A percentile compares a stretch with the other conserved stretches of the same genome.
Evolutionary conservation across 2,797 vertebrate genomes (phyloP).

Genomic region (Steatocranus sp.): DNA sequence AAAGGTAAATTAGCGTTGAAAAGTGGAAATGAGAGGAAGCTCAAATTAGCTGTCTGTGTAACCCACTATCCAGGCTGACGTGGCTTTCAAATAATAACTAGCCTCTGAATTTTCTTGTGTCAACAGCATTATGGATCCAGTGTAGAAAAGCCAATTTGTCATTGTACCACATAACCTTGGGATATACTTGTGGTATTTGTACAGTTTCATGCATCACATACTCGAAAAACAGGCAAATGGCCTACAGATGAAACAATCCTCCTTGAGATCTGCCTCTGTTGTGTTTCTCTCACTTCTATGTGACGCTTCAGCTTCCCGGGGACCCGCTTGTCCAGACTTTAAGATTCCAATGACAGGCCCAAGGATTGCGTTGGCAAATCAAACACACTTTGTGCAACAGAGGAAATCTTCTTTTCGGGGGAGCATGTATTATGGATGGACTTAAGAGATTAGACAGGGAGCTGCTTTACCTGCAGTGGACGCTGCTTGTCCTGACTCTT

Average conservation of each 20-base stretch:
- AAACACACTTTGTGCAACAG: constrained; percentile 76
- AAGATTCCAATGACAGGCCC: constrained; percentile 66
- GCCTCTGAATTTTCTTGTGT: constrained; percentile 13
- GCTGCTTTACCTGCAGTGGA: constrained; percentile 93
- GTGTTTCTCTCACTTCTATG: constrained; percentile 20
- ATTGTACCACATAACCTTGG: not conserved
- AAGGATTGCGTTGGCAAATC: constrained; percentile 72
- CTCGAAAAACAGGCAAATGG: not conserved
- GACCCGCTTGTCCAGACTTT: constrained; percentile 53
- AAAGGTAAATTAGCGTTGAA: constrained; percentile 73
- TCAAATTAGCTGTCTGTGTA: constrained; percentile 62
- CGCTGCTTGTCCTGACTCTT: constrained; percentile 99
- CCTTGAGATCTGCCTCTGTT: not conserved
- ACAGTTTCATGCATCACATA: not conserved
- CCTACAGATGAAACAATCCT: not conserved
- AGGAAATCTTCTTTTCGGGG: constrained; percentile 75
- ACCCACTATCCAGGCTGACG: constrained; percentile 19
- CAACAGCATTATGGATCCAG: constrained; percentile 12
- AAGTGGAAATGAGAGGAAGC: constrained; percentile 67
- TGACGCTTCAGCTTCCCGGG: constrained; percentile 44
- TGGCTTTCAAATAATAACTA: constrained; percentile 51
- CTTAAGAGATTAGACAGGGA: constrained; percentile 75
- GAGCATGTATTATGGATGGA: constrained; percentile 77
- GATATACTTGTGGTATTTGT: not conserved
- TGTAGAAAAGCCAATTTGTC: not conserved